Evolutionary conservation across 53 echinoderm and acorn worm species (phyloP), one percentile per base, ranked within the genome.

Genomic region (Holothuria leucospilota): DNA sequence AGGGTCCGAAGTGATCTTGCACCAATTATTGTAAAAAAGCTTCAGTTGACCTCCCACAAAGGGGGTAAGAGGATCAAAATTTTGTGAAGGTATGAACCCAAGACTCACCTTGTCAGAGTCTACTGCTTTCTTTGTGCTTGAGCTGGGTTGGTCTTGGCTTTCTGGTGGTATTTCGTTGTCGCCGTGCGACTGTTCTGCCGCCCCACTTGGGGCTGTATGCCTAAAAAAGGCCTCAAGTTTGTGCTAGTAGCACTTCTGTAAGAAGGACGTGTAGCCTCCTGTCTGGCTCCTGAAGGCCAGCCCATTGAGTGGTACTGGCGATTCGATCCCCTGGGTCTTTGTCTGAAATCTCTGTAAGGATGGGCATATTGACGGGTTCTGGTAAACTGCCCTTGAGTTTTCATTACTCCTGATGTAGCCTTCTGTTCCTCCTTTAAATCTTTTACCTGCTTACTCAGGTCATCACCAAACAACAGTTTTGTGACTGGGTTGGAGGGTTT

Each of bases 391-490:
- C 34, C 3, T 34, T 34, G 34, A 34, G 34, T 34, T 1, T 34
- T 34, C 34, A 34, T 34, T 34, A 34, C 34, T 34, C 34, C 34
- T 34, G 34, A 34, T 34, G 34, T 34, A 2, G 70, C 86, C 29
- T 87, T 87, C 25, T 91, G 86, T 51, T 87, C 87, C 34, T 34
- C 34, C 16, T 71, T 70, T 13, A 82, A 29, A 27, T 91, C 91
- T 72, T 82, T 87, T 2, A 91, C 41, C 27, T 26, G 29, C 60
- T 91, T 81, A 1, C 51, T 5, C 23, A 87, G 71, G 28, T 91
- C 87, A 62, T 91, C 87, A 6, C 91, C 87, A 59, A 91, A 91
- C 13, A 91, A 64, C 0, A 46, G 80, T 86, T 34, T 34, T 13
- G 82, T 73, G 21, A 86, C 70, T 13, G 62, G 63, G 46, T 8